phyloP scores from a whole-genome alignment of 1,140 invertebrate genomes.

The Conus ventricosus region DNA sequence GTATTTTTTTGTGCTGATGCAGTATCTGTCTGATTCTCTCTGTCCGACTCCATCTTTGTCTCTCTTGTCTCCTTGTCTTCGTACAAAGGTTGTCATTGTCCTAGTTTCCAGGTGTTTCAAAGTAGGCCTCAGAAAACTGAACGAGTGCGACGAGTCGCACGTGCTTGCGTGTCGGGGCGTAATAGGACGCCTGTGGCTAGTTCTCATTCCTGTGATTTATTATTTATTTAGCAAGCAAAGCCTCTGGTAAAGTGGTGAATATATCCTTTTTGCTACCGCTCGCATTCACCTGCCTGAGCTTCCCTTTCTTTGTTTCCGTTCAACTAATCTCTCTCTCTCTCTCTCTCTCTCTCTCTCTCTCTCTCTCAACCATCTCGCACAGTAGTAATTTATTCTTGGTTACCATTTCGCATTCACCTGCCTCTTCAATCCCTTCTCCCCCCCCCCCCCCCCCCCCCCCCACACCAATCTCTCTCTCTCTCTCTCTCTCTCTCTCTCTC shows the following conservation, averaged over 20 bases:
- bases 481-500: not conserved
- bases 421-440: not conserved
- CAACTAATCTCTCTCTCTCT: not conserved
- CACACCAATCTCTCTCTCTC: not conserved
- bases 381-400: too few species aligned
- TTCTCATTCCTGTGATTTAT: constrained; percentile 65
- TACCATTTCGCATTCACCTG: too few species aligned
- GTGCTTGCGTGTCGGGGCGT: too few species aligned
- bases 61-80: constrained; percentile 65
- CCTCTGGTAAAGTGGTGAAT: too few species aligned
- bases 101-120: too few species aligned
- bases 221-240: too few species aligned
- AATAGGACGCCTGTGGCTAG: too few species aligned
- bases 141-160: too few species aligned
- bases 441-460: too few species aligned
- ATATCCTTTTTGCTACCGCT: constrained; percentile 70
- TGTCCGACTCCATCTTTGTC: constrained; percentile 50
- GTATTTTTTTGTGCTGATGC: too few species aligned
- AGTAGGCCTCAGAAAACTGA: too few species aligned
- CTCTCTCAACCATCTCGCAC: not conserved
- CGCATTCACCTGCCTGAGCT: constrained; percentile 63
- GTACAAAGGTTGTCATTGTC: constrained; percentile 45
- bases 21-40: not conserved
- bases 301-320: constrained; percentile 67
- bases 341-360: too few species aligned